Evolutionary conservation across 2,888 invertebrate species (phyloP).

Genomic region (Anoncus sp.): DNA sequence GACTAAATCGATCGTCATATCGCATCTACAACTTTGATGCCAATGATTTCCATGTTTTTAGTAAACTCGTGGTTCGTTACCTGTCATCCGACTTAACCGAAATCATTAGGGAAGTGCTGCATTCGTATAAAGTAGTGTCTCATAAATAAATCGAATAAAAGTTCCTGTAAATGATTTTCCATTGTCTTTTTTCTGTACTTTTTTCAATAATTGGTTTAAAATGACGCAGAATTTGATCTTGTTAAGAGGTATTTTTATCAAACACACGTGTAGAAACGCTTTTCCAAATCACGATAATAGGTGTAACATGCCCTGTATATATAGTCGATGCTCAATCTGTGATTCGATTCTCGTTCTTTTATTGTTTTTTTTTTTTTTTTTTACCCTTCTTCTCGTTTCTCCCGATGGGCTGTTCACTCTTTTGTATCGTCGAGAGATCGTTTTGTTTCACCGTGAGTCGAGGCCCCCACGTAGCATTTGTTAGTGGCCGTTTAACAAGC

Average conservation of each 20-base stretch:
- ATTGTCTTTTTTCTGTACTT: too few species aligned
- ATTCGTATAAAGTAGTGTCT: neutral
- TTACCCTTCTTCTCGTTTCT: slow-evolving; percentile 2
- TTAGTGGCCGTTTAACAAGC: slow-evolving; percentile 70
- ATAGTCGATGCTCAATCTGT: slow-evolving; percentile 17
- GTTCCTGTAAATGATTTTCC: too few species aligned
- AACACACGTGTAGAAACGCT: neutral
- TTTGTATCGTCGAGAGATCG: slow-evolving; percentile 66
- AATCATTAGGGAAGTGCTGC: too few species aligned
- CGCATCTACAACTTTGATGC: too few species aligned
- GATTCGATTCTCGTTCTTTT: slow-evolving; percentile 28
- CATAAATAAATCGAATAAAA: too few species aligned
- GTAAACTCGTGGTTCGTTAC: too few species aligned
- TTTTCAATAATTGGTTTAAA: neutral
- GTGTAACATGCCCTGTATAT: neutral
- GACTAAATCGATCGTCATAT: too few species aligned
- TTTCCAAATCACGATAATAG: neutral
- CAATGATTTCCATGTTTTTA: too few species aligned
- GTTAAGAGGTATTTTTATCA: neutral
- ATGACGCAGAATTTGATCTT: neutral
- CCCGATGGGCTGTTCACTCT: slow-evolving; percentile 26
- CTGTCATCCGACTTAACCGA: too few species aligned
- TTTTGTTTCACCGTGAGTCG: slow-evolving; percentile 63
- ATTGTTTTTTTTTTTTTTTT: slow-evolving; percentile 29
- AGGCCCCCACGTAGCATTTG: slow-evolving; percentile 63